Base-by-base conservation (phyloP, 23 tunicate species). In the Ascidia mentula region DNA sequence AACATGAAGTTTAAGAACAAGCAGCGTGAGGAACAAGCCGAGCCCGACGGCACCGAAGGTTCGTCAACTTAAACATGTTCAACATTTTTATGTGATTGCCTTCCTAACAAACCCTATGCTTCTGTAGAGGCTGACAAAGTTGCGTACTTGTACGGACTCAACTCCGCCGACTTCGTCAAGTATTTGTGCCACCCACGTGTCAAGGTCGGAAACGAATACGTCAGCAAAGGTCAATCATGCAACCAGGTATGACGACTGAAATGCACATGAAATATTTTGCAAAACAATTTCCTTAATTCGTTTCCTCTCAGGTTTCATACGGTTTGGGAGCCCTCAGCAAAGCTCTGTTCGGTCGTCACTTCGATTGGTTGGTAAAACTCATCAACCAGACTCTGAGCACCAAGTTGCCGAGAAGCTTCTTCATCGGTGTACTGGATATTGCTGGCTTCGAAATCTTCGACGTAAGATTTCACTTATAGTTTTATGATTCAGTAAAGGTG, bases 391-490 rank as follows among this genome's bases (percentile, higher is more conserved):
- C 98, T 36, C 78, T 96, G 35, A 82, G 91, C 82, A 87, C 99
- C 59, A 96, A 88, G 42, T 80, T 96, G 36, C 97, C 99, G 26
- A 81, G 99, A 91, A 96, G 90, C 69, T 96, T 89, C 79, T 96
- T 96, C 80, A 89, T 96, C 60, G 99, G 99, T 84, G 97, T 96
- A 26, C 87, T 96, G 35, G 99, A 96, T 87, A 96, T 96, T 87
- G 99, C 99, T 85, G 99, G 99, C n/a, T 96, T 96, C 65, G 99
- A 96, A 81, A 96, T 96, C 75, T 96, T 96, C 45, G 99, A 96
- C 61, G 98, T 93, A 73, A 93, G 89, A n/a, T n/a, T n/a, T n/a
- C n/a, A n/a, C n/a, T n/a, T n/a, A n/a, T n/a, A n/a, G n/a, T n/a
- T n/a, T n/a, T n/a, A n/a, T n/a, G n/a, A n/a, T n/a, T n/a, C n/a